phyloP scores from a whole-genome alignment of 2,797 vertebrate genomes.

The Sparus aurata region DNA sequence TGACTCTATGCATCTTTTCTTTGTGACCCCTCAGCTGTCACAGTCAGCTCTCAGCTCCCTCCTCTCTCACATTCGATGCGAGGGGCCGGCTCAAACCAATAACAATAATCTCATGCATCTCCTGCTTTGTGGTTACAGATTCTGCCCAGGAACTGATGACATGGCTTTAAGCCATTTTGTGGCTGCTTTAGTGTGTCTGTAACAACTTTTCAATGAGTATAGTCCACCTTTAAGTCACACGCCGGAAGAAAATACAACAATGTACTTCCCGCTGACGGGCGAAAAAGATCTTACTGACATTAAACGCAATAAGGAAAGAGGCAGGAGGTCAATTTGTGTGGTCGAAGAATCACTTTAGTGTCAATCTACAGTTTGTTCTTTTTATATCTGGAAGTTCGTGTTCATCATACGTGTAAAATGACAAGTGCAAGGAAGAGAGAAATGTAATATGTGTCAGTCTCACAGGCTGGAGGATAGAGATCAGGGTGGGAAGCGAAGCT shows the following conservation, averaged over 20 bases:
- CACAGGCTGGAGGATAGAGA: conserved; percentile 5
- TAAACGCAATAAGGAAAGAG: conserved; percentile 75
- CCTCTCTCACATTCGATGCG: conserved; percentile 11
- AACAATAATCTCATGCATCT: conserved; percentile 17
- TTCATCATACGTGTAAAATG: conserved; percentile 40
- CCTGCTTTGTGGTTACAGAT: conserved; percentile 15
- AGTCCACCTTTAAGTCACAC: conserved; percentile 16
- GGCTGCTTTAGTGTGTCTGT: conserved; percentile 36
- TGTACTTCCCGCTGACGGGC: conserved; percentile 33
- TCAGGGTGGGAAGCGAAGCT: conserved; percentile 34
- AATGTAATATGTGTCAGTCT: conserved; percentile 30
- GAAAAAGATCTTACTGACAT: conserved; percentile 44
- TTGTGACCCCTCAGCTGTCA: conserved; percentile 20
- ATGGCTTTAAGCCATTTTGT: conserved; percentile 20
- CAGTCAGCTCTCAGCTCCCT: neutral
- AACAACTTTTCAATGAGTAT: conserved; percentile 16
- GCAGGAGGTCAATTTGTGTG: conserved; percentile 34
- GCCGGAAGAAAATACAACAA: conserved; percentile 29
- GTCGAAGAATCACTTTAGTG: conserved; percentile 39
- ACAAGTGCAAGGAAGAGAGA: conserved; percentile 37
- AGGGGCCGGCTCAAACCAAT: conserved; percentile 15
- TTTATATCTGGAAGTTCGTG: conserved; percentile 44
- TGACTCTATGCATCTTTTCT: conserved; percentile 55
- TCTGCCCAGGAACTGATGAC: neutral
- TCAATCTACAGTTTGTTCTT: conserved; percentile 36